A percentile compares a stretch with the other conserved stretches of the same genome.
These are phyloP conservation scores for Nomada hirtipes DNA, from an alignment of 2,888 invertebrate genomes.

Conservation along the genomic window DNA sequence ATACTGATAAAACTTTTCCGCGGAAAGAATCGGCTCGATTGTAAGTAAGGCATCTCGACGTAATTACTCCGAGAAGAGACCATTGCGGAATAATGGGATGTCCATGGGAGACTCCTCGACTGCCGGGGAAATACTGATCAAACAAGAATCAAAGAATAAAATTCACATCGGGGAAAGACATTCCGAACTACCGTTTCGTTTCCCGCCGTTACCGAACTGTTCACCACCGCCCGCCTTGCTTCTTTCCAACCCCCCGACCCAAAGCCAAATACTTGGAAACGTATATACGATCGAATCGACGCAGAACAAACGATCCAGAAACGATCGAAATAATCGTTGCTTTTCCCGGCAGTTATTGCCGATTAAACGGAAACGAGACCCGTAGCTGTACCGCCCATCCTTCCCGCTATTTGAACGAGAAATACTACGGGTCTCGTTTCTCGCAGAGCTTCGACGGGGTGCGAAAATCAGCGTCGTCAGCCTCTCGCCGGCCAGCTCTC, in stretches of 20 bases:
- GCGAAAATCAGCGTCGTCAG: slow-evolving; percentile 69
- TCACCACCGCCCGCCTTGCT: not conserved
- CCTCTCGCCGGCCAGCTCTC: slow-evolving; percentile 57
- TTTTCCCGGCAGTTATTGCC: slow-evolving; percentile 48
- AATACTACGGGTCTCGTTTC: slow-evolving; percentile 7
- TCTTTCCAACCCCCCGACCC: not conserved
- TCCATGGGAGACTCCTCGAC: slow-evolving; percentile 15
- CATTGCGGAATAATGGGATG: slow-evolving; percentile 46
- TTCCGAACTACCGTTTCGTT: slow-evolving; percentile 61
- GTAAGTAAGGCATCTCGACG: slow-evolving; percentile 37
- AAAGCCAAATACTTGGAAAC: slow-evolving; percentile 15
- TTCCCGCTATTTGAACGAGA: not conserved
- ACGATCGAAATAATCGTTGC: slow-evolving; percentile 58
- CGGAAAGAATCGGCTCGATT: slow-evolving; percentile 41
- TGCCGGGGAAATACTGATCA: slow-evolving; percentile 48
- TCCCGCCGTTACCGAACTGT: slow-evolving; percentile 48
- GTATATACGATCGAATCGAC: slow-evolving; percentile 31
- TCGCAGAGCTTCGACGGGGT: slow-evolving; percentile 28
- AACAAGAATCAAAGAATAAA: slow-evolving; percentile 63
- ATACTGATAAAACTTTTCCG: slow-evolving; percentile 50
- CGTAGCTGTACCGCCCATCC: not conserved
- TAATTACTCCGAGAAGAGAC: slow-evolving; percentile 54
- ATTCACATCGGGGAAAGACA: slow-evolving; percentile 61
- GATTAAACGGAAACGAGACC: slow-evolving; percentile 45
- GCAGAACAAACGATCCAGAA: slow-evolving; percentile 56